Evolutionary conservation across 2,113 vertebrate species (phyloP).

Genomic region (Motacilla tschutschensis): DNA sequence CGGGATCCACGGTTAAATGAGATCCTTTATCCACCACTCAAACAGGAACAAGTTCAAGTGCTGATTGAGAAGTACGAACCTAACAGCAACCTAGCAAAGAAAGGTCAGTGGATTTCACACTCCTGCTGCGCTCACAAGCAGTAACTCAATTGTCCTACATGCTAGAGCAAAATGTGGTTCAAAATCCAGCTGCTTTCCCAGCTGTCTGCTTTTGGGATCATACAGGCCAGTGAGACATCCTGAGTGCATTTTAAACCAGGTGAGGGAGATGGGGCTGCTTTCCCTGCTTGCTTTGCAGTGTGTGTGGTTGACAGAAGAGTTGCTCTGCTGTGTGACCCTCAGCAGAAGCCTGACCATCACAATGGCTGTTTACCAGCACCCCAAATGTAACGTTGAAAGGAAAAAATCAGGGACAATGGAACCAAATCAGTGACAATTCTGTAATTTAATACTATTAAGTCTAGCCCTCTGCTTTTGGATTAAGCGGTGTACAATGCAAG

Average conservation of each 20-base stretch:
- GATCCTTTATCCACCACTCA: constrained; percentile 95
- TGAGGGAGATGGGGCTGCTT: neutral
- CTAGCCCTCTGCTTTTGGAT: neutral
- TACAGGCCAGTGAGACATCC: neutral
- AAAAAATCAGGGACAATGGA: neutral
- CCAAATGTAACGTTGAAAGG: neutral
- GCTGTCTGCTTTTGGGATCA: neutral
- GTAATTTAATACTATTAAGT: neutral
- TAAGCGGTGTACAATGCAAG: neutral
- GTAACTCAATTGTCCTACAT: neutral
- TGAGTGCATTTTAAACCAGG: neutral
- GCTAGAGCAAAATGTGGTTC: neutral
- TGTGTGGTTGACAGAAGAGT: neutral
- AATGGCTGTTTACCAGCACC: neutral
- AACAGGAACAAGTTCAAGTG: constrained; percentile 92
- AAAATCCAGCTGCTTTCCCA: neutral
- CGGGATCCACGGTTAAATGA: constrained; percentile 94
- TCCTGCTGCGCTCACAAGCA: neutral
- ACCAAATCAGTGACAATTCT: neutral
- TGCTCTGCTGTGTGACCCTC: neutral
- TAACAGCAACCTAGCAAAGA: constrained; percentile 81
- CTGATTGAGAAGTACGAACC: constrained; percentile 97
- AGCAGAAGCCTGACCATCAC: neutral
- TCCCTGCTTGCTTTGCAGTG: neutral
- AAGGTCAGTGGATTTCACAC: constrained; percentile 80